These are phyloP conservation scores for Vannuccia rotundouncinata DNA, from an alignment of 2,888 invertebrate genomes.

Conservation along the genomic window DNA sequence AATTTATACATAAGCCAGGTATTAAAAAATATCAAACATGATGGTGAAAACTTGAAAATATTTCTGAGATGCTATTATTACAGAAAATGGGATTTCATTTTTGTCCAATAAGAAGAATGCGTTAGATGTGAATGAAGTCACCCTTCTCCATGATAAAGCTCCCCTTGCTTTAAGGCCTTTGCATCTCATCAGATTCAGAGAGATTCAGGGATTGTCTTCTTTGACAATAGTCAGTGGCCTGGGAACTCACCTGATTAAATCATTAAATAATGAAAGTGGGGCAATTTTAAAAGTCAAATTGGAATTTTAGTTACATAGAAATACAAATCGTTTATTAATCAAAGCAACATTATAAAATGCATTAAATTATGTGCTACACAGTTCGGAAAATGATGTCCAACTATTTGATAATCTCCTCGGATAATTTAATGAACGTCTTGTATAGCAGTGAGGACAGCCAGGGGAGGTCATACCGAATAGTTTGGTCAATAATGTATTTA, in stretches of 20 bases:
- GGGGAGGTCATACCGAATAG: too few relatives aligned
- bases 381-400: background rate
- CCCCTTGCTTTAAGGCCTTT: slow-evolving; percentile 2
- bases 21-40: too few relatives aligned
- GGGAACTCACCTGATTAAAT: slow-evolving; percentile 7
- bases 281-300: background rate
- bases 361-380: slow-evolving; percentile 16
- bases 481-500: too few relatives aligned
- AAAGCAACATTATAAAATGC: slow-evolving; percentile 12
- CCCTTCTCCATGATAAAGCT: background rate
- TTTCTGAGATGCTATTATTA: background rate
- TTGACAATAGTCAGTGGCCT: background rate
- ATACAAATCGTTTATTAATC: background rate
- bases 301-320: slow-evolving; percentile 6
- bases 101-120: background rate
- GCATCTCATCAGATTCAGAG: background rate
- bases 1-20: too few relatives aligned
- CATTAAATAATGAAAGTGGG: background rate
- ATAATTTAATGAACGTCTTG: background rate
- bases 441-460: background rate
- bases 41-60: too few relatives aligned
- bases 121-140: background rate
- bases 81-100: background rate
- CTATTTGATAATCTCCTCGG: slow-evolving; percentile 15
- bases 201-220: slow-evolving; percentile 4